Percentiles rank a stretch among this genome's conserved stretches.
Evolutionary conservation across 2,797 vertebrate species (phyloP).

Genomic region (Ammospiza maritima): DNA sequence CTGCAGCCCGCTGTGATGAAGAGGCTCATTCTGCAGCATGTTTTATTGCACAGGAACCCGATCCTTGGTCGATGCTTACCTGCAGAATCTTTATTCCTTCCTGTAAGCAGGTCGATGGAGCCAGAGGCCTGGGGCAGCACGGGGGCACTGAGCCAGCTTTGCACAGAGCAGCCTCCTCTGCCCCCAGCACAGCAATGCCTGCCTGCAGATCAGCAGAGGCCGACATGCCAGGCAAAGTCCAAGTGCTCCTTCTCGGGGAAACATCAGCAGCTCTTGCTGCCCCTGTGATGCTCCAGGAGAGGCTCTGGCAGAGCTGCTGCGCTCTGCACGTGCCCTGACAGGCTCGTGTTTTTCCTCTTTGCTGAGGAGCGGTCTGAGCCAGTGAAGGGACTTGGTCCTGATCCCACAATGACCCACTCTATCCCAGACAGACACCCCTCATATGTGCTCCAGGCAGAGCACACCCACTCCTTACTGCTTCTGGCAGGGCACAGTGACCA

Average conservation of each 20-base stretch:
- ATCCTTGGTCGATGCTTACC: no score
- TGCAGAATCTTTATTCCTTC: not conserved
- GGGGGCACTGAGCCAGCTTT: not conserved
- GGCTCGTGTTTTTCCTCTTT: no score
- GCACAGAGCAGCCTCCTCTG: not conserved
- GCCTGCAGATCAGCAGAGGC: not conserved
- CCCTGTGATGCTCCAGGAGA: not conserved
- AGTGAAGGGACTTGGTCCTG: not conserved
- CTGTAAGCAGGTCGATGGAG: not conserved
- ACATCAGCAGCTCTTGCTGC: not conserved
- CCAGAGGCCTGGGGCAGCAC: not conserved
- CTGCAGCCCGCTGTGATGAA: not conserved
- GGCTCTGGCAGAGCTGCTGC: not conserved
- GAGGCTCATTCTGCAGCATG: not conserved
- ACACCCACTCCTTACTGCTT: not conserved
- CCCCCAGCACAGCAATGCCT: not conserved
- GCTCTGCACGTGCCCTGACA: not conserved
- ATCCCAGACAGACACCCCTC: no score
- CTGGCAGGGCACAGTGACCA: not conserved
- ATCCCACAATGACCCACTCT: fast-evolving
- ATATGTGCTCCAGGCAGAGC: fast-evolving
- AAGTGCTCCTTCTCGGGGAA: not conserved
- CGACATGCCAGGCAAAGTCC: not conserved
- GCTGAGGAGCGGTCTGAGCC: not conserved
- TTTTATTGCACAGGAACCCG: not conserved